phyloP scores from a whole-genome alignment of 2,888 invertebrate genomes.

The Pelosia muscerda region DNA sequence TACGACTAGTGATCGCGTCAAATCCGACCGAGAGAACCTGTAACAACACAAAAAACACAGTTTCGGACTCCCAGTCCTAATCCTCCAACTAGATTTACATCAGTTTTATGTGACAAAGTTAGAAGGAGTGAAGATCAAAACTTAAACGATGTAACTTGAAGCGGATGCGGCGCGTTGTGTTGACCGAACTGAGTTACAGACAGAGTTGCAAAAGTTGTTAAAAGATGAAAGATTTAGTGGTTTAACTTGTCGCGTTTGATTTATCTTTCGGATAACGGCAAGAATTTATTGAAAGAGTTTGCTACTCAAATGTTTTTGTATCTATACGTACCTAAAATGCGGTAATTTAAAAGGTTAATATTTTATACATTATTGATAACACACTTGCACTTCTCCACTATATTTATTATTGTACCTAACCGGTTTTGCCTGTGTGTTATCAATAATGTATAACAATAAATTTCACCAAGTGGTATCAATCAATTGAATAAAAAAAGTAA shows the following conservation, averaged over 20 bases:
- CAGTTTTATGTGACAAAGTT: neutral
- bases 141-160: neutral
- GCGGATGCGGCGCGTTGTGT: neutral
- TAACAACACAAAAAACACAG: neutral
- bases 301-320: too few species aligned
- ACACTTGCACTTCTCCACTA: too few species aligned
- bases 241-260: neutral
- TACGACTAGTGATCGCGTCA: constrained; percentile 58
- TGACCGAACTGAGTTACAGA: neutral
- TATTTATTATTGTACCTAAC: too few species aligned
- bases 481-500: too few species aligned
- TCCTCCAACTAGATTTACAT: neutral
- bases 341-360: too few species aligned
- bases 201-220: neutral
- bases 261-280: neutral
- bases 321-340: neutral
- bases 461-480: too few species aligned
- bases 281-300: neutral
- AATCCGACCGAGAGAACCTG: constrained; percentile 68
- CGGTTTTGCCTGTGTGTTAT: too few species aligned
- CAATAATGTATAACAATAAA: too few species aligned
- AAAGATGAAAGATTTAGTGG: neutral
- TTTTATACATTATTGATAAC: too few species aligned
- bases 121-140: neutral
- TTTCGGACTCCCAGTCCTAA: neutral